phyloP scores from a whole-genome alignment of 2,113 vertebrate species.

The Mustela lutreola region DNA sequence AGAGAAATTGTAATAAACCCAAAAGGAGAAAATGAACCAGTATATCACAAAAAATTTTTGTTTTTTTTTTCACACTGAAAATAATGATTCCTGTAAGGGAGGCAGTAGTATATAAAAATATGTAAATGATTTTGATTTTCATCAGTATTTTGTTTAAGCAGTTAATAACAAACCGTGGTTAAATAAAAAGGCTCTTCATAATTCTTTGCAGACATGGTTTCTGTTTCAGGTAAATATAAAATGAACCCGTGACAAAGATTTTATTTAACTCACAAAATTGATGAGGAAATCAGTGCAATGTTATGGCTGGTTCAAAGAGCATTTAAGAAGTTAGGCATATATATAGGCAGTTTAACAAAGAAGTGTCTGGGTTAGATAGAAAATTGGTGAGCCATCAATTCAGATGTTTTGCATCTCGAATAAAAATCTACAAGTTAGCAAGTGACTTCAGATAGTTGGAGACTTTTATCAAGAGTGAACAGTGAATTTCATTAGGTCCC shows the following conservation, averaged over 20 bases:
- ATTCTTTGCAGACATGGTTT: not conserved
- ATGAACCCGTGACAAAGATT: slow-evolving; percentile 32
- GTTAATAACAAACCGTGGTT: not conserved
- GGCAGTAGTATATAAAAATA: not conserved
- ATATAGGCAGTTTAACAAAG: not conserved
- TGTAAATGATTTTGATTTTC: slow-evolving; percentile 20
- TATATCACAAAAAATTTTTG: not conserved
- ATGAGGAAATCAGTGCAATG: not conserved
- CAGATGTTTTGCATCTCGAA: not conserved
- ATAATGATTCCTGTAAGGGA: not conserved
- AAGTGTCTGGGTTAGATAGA: not conserved
- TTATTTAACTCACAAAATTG: slow-evolving; percentile 52
- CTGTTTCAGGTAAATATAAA: not conserved
- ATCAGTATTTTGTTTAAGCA: slow-evolving; percentile 43
- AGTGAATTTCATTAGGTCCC: not conserved
- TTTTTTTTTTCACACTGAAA: slow-evolving; percentile 49
- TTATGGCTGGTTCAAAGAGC: slow-evolving; percentile 5
- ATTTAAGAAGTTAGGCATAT: not conserved
- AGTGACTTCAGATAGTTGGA: not conserved
- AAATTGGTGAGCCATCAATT: not conserved
- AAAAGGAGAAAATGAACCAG: not conserved
- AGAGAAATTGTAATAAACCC: slow-evolving; percentile 21
- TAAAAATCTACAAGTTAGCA: not conserved
- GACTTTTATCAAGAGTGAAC: not conserved
- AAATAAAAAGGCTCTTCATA: not conserved